A percentile compares a stretch with the other conserved stretches of the same genome.
phyloP scores from a whole-genome alignment of 2,888 invertebrate genomes.

The Aspidapion aeneum region DNA sequence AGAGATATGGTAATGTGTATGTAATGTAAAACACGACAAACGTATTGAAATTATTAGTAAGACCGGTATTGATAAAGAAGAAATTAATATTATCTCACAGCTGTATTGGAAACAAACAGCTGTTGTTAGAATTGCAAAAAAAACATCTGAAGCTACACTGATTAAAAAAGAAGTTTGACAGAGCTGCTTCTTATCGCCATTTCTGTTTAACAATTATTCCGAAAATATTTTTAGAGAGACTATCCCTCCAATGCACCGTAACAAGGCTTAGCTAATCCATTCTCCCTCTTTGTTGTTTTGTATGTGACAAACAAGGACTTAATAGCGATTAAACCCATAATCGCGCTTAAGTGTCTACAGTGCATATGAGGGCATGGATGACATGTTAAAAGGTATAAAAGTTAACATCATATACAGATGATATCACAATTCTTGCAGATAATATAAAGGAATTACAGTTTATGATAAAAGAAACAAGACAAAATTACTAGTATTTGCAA shows the following conservation, averaged over 20 bases:
- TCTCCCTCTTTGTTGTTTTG: no score
- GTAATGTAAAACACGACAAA: slow-evolving; percentile 7
- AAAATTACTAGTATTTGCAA: neutral
- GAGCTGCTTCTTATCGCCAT: neutral
- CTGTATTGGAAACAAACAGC: slow-evolving; percentile 7
- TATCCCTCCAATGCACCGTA: neutral
- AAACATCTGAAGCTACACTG: slow-evolving; percentile 3
- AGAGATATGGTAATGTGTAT: slow-evolving; percentile 11
- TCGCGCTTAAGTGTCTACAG: no score
- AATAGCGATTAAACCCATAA: no score
- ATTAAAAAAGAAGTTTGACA: no score
- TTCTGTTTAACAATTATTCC: slow-evolving; percentile 3
- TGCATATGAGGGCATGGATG: no score
- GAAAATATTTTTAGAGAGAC: slow-evolving; percentile 1
- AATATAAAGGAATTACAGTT: neutral
- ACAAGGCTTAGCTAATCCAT: no score
- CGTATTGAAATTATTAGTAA: slow-evolving; percentile 4
- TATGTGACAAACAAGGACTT: no score
- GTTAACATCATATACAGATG: neutral
- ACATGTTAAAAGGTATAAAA: neutral
- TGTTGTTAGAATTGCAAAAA: slow-evolving; percentile 5
- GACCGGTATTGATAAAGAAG: slow-evolving; percentile 7
- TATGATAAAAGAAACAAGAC: neutral
- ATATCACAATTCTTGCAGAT: neutral
- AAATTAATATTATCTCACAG: neutral